These are phyloP conservation scores for Eulemur albifrons DNA, from an alignment of 2,797 vertebrate species.

Conservation along the genomic window DNA sequence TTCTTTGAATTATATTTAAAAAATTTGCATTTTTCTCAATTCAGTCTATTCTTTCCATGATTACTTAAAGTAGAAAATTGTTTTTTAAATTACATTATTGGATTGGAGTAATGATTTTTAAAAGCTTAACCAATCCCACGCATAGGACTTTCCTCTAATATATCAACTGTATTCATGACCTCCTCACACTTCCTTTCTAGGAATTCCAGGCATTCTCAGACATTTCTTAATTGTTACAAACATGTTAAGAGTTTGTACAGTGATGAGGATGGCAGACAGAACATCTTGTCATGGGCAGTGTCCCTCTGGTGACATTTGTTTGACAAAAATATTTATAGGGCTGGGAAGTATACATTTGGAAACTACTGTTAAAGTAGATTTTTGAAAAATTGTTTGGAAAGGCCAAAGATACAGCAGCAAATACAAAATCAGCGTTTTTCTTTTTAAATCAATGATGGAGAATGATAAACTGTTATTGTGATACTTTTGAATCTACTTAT, in stretches of 20 bases:
- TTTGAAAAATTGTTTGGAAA: neutral
- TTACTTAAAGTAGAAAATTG: neutral
- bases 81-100: neutral
- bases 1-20: neutral
- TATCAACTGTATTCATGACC: neutral
- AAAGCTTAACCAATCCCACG: neutral
- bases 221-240: neutral
- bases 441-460: neutral
- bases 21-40: neutral
- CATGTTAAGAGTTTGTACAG: neutral
- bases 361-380: neutral
- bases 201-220: neutral
- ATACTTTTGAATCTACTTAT: neutral
- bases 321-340: slow-evolving; percentile 46
- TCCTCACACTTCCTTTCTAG: neutral
- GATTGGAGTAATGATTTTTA: neutral
- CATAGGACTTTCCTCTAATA: neutral
- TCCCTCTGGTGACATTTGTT: neutral
- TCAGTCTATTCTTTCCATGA: neutral
- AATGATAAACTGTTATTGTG: neutral
- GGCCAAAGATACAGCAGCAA: neutral
- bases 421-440: neutral
- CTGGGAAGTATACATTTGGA: neutral
- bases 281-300: neutral
- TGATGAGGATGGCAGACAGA: neutral